phyloP scores from a whole-genome alignment of 2,888 invertebrate genomes.

The Drosophila recens region DNA sequence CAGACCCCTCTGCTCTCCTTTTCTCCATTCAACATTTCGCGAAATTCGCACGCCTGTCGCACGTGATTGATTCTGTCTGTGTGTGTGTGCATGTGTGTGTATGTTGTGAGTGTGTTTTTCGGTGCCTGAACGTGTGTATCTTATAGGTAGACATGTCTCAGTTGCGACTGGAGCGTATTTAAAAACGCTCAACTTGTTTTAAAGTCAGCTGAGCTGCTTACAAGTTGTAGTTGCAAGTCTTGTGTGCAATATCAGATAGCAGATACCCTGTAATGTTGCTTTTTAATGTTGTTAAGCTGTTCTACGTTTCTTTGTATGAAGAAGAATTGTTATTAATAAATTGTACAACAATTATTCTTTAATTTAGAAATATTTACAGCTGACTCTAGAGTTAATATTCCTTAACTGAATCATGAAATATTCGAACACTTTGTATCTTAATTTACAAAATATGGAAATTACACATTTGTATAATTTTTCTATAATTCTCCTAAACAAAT shows the following conservation, averaged over 20 bases:
- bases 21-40: constrained; percentile 1
- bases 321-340: neutral
- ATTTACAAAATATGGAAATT: neutral
- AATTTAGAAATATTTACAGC: neutral
- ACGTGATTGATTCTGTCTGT: constrained; percentile 44
- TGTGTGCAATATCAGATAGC: neutral
- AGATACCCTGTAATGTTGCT: constrained; percentile 8
- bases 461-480: neutral
- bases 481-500: no score
- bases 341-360: neutral
- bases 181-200: constrained; percentile 35
- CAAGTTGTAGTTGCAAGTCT: neutral
- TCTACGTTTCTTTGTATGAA: neutral
- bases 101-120: constrained; percentile 29
- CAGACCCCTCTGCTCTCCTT: neutral
- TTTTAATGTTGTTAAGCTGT: neutral
- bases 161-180: constrained; percentile 14
- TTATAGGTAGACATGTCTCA: constrained; percentile 38
- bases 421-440: neutral
- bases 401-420: neutral
- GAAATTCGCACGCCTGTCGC: constrained; percentile 60
- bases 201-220: constrained; percentile 16
- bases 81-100: constrained; percentile 19
- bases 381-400: neutral
- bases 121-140: constrained; percentile 44